These are phyloP conservation scores for Heliconius eleuchia DNA, from an alignment of 1,140 invertebrate species.

Conservation along the genomic window DNA sequence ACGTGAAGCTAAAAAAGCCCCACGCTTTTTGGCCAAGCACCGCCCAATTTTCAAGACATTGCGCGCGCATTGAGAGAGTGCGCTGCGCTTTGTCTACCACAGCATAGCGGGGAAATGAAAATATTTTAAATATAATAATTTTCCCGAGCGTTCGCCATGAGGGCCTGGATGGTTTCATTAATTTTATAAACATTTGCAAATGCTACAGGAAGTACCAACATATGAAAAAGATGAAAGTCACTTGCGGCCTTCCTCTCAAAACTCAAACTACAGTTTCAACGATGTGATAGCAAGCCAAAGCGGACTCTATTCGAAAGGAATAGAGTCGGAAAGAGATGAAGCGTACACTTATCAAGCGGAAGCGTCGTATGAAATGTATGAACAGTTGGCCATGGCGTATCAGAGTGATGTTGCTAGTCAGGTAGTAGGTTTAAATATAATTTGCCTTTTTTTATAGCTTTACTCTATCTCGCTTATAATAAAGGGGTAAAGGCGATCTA, in stretches of 20 bases:
- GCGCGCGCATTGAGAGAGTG: no score
- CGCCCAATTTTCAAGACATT: no score
- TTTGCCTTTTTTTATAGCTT: neutral
- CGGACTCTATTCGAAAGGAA: conserved; percentile 41
- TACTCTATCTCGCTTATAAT: no score
- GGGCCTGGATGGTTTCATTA: no score
- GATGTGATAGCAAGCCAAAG: conserved; percentile 62
- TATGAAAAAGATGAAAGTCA: conserved; percentile 70
- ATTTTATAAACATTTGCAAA: no score
- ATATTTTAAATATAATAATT: no score
- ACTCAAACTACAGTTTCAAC: conserved; percentile 68
- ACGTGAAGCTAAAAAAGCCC: no score
- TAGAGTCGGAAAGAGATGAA: conserved; percentile 38
- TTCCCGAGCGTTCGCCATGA: no score
- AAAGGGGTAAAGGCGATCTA: no score
- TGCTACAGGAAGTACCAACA: conserved; percentile 36
- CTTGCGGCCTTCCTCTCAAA: conserved; percentile 62
- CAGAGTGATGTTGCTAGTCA: conserved; percentile 67
- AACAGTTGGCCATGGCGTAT: conserved; percentile 70
- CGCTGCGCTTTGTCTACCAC: no score
- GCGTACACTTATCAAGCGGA: conserved; percentile 52
- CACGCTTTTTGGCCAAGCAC: no score
- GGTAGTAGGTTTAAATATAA: conserved; percentile 34
- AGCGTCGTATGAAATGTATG: conserved; percentile 69
- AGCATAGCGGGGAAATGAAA: no score